These are phyloP conservation scores for Natator depressus DNA, from an alignment of 2,113 vertebrate genomes.

Conservation along the genomic window DNA sequence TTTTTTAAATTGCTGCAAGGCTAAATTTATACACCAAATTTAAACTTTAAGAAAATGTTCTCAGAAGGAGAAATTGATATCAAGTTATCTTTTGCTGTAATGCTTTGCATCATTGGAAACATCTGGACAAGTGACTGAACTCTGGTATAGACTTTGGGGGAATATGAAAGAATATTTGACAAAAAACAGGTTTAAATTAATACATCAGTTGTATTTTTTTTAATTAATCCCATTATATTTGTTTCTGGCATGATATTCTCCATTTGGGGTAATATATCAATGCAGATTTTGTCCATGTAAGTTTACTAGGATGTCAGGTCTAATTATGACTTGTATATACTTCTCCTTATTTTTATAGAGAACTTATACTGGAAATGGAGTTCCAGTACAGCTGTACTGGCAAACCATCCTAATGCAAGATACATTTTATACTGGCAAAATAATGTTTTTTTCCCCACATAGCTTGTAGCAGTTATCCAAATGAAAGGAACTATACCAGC, in stretches of 20 bases:
- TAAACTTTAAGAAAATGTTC: not conserved
- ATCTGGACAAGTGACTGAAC: not conserved
- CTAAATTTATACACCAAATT: not conserved
- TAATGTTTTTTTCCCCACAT: not conserved
- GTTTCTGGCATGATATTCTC: not conserved
- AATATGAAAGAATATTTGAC: rapidly evolving
- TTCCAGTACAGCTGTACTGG: not conserved
- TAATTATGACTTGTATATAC: not conserved
- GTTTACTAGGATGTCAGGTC: not conserved
- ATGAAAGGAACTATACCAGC: not conserved
- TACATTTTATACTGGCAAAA: not conserved
- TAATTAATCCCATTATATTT: not conserved
- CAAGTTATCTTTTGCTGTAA: not conserved
- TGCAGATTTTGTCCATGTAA: not conserved
- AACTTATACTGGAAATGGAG: not conserved
- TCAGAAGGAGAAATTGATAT: not conserved
- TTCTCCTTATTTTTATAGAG: not conserved
- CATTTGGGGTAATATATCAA: not conserved
- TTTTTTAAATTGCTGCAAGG: not conserved
- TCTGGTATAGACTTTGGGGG: not conserved
- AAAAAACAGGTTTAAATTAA: not conserved
- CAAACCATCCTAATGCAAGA: not conserved
- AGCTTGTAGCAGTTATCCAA: not conserved
- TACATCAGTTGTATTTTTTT: not conserved
- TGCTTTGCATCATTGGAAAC: not conserved